Percentiles rank a stretch among this genome's conserved stretches.
These are phyloP conservation scores for Bufo bufo DNA, from an alignment of 2,113 vertebrate species.

Conservation along the genomic window DNA sequence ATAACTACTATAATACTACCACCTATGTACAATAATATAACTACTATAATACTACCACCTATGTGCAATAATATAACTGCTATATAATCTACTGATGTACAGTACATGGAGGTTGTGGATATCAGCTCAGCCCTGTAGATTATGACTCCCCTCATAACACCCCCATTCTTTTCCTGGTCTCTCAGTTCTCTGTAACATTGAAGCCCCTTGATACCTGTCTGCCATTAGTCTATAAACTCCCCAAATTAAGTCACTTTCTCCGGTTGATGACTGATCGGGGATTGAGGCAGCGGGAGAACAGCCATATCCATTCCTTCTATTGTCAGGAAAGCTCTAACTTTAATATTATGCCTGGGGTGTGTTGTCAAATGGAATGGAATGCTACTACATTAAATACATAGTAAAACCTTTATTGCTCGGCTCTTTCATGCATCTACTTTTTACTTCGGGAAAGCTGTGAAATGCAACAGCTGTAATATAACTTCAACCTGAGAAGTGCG, in stretches of 20 bases:
- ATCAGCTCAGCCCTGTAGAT: too few relatives aligned
- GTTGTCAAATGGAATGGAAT: constrained; percentile 47
- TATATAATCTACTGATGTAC: too few relatives aligned
- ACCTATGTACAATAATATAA: neutral
- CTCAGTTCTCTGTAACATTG: too few relatives aligned
- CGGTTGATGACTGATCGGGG: neutral
- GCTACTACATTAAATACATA: constrained; percentile 52
- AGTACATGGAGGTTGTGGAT: too few relatives aligned
- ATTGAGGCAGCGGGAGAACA: neutral
- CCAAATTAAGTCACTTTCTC: neutral
- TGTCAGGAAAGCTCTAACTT: constrained; percentile 20
- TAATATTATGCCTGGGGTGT: constrained; percentile 51
- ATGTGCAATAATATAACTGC: too few relatives aligned
- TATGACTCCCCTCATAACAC: too few relatives aligned
- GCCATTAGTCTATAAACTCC: neutral
- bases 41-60: neutral
- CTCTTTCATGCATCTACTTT: constrained; percentile 30
- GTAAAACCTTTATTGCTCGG: constrained; percentile 50
- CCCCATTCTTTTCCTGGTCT: too few relatives aligned
- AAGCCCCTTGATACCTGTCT: too few relatives aligned
- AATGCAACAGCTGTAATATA: constrained; percentile 44
- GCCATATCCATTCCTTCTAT: constrained; percentile 14
- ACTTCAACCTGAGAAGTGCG: constrained; percentile 33
- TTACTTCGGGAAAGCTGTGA: neutral
- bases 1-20: too few relatives aligned